phyloP scores from a whole-genome alignment of 2,113 vertebrate species.

The Seriola dumerili region DNA sequence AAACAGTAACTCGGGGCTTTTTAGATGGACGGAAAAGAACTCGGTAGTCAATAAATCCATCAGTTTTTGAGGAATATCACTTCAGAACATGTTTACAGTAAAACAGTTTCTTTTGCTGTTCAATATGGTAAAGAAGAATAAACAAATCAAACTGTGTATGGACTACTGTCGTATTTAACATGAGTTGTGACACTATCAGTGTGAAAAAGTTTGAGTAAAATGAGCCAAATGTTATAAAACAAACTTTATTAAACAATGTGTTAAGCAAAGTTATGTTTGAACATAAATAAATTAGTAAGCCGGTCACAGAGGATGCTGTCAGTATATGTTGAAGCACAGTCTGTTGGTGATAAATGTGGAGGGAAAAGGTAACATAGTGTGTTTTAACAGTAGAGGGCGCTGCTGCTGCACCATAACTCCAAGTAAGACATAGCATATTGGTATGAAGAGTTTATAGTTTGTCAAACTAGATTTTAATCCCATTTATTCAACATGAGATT shows the following conservation, averaged over 20 bases:
- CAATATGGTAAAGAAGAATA: conserved; percentile 75
- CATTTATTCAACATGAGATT: conserved; percentile 28
- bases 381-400: conserved; percentile 70
- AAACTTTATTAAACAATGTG: conserved; percentile 71
- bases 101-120: conserved; percentile 77
- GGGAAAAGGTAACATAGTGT: conserved; percentile 2
- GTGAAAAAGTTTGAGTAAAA: not conserved
- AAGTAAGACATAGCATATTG: conserved; percentile 13
- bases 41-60: conserved; percentile 31
- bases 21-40: conserved; percentile 56
- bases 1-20: conserved; percentile 26
- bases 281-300: conserved; percentile 74
- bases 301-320: conserved; percentile 40
- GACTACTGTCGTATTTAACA: conserved; percentile 35
- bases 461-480: conserved; percentile 13
- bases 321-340: conserved; percentile 36
- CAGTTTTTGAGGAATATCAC: conserved; percentile 37
- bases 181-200: not conserved
- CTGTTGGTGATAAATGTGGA: conserved; percentile 1
- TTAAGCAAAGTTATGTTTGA: conserved; percentile 53
- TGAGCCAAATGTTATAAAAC: conserved; percentile 47
- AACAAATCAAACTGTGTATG: conserved; percentile 62
- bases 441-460: conserved; percentile 24
- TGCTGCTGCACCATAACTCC: conserved; percentile 45
- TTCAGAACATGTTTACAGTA: conserved; percentile 76